Percentiles rank a stretch among this genome's conserved stretches.
phyloP scores from a whole-genome alignment of 2,113 vertebrate species.

The Tetrao urogallus region DNA sequence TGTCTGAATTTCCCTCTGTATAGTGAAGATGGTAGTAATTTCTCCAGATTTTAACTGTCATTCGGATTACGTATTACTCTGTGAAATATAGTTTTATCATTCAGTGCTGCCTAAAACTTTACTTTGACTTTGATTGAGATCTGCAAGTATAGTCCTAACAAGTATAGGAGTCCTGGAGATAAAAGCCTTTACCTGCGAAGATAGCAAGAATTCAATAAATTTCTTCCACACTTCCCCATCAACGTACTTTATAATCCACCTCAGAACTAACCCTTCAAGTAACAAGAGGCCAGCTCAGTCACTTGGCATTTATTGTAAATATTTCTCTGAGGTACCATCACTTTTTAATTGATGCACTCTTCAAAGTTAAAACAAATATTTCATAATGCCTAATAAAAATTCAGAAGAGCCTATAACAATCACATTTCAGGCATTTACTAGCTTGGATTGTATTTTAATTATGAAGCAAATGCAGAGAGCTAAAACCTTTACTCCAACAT shows the following conservation, averaged over 20 bases:
- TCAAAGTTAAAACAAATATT: constrained; percentile 55
- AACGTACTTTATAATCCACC: background rate
- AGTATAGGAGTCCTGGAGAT: background rate
- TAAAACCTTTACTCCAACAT: background rate
- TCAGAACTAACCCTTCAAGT: constrained; percentile 16
- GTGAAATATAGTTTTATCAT: background rate
- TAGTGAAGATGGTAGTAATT: background rate
- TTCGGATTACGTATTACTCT: background rate
- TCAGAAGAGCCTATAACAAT: background rate
- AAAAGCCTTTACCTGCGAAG: background rate
- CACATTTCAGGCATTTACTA: constrained; percentile 36
- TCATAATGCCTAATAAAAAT: constrained; percentile 41
- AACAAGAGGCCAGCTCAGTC: background rate
- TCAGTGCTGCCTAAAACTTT: background rate
- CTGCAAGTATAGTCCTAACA: background rate
- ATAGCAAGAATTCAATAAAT: background rate
- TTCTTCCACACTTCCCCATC: background rate
- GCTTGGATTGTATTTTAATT: background rate
- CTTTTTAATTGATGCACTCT: constrained; percentile 39
- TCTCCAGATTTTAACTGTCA: background rate
- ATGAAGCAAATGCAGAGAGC: background rate
- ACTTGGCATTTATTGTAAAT: constrained; percentile 35
- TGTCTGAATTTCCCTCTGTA: background rate
- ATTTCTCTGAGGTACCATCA: background rate
- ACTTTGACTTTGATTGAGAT: background rate